Evolutionary conservation across 2,113 vertebrate species (phyloP).

Genomic region (Climacteris rufus): DNA sequence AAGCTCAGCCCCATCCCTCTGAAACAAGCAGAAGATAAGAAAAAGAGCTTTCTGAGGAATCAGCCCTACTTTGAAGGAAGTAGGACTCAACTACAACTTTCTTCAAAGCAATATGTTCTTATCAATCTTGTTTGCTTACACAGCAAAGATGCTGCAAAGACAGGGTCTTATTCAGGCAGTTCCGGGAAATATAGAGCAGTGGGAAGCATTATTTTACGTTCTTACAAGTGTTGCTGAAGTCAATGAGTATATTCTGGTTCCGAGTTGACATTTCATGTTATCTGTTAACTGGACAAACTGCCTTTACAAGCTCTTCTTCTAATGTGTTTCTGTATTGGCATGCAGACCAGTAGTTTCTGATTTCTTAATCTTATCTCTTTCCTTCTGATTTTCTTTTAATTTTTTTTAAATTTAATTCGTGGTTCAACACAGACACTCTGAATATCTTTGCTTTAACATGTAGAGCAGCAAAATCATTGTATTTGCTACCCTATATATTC

Average conservation of each 20-base stretch:
- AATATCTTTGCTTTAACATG: background rate
- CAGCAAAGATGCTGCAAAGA: background rate
- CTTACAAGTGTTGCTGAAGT: background rate
- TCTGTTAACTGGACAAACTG: background rate
- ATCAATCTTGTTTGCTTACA: background rate
- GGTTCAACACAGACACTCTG: background rate
- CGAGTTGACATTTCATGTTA: background rate
- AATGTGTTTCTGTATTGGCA: background rate
- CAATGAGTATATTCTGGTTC: background rate
- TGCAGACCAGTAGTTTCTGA: background rate
- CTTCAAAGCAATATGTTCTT: background rate
- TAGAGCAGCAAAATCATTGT: background rate
- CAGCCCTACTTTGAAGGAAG: background rate
- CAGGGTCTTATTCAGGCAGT: background rate
- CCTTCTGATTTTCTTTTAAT: background rate
- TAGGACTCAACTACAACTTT: background rate
- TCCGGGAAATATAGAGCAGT: background rate
- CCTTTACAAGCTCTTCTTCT: background rate
- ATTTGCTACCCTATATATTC: background rate
- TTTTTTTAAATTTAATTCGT: background rate
- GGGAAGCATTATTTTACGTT: background rate
- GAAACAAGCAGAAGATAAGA: background rate
- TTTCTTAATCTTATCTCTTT: background rate
- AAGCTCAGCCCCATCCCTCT: background rate
- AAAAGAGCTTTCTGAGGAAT: background rate